phyloP scores from a whole-genome alignment of 2,888 invertebrate genomes.

The Drosophila mimetica region DNA sequence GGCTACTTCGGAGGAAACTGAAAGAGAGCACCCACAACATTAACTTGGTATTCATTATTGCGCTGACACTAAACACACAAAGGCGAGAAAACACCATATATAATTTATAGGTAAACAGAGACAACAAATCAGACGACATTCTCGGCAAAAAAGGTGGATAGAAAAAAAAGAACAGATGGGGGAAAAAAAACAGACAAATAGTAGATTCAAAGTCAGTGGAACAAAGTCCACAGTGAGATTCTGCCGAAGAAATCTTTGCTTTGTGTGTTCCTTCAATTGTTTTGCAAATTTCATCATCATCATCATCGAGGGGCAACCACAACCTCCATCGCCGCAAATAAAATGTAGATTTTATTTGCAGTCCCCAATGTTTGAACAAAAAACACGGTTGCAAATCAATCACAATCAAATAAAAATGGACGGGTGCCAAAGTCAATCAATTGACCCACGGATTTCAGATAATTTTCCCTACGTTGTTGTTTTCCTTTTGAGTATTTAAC shows the following conservation, averaged over 20 bases:
- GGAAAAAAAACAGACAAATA: conserved; percentile 2
- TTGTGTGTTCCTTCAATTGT: conserved; percentile 34
- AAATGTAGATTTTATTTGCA: not conserved
- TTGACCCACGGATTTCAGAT: conserved; percentile 1
- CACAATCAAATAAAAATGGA: conserved; percentile 4
- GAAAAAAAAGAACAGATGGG: conserved; percentile 3
- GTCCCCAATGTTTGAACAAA: conserved; percentile 1
- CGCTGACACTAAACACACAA: conserved; percentile 48
- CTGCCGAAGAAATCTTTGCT: conserved; percentile 23
- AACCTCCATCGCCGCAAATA: too few relatives aligned
- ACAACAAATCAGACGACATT: conserved; percentile 13
- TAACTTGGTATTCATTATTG: conserved; percentile 30
- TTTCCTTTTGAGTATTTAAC: not conserved
- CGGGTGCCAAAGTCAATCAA: conserved; percentile 1
- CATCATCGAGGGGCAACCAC: not conserved
- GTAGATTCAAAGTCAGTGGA: conserved; percentile 14
- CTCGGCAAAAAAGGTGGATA: conserved; percentile 9
- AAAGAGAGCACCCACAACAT: conserved; percentile 24
- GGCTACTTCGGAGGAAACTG: not conserved
- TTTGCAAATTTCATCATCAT: conserved; percentile 24
- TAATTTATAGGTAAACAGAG: conserved; percentile 52
- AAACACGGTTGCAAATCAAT: conserved; percentile 4
- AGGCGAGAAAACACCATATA: conserved; percentile 19
- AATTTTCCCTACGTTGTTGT: not conserved
- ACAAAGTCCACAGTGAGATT: conserved; percentile 47